A percentile compares a stretch with the other conserved stretches of the same genome.
Evolutionary conservation across 2,113 vertebrate genomes (phyloP).

Genomic region (Entomyzon cyanotis): DNA sequence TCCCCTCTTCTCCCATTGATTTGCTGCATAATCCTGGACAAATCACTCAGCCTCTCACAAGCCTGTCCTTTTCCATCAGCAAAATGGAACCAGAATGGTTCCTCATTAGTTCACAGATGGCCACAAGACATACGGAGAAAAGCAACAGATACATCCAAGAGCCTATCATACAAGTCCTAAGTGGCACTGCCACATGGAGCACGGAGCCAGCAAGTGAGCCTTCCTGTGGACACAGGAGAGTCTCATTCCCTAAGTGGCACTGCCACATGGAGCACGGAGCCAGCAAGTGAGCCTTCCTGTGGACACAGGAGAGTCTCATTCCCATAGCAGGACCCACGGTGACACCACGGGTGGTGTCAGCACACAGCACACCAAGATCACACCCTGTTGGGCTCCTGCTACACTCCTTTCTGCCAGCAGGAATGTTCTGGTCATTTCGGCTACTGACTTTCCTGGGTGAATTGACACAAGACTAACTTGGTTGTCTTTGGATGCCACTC

Average conservation of each 20-base stretch:
- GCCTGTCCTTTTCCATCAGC: background rate
- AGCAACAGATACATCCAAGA: background rate
- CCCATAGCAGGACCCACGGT: rapidly evolving
- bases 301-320: background rate
- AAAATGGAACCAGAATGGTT: background rate
- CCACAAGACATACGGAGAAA: background rate
- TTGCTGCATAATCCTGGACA: background rate
- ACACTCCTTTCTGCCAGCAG: background rate
- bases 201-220: rapidly evolving
- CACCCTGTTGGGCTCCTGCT: background rate
- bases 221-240: background rate
- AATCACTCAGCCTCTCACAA: background rate
- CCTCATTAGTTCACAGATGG: background rate
- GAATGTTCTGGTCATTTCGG: background rate
- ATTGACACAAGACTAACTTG: background rate
- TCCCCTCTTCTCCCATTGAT: background rate
- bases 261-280: background rate
- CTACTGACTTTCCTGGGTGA: background rate
- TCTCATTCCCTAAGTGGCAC: too few species aligned
- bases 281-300: background rate
- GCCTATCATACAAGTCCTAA: background rate
- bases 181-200: background rate
- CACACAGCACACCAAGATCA: background rate
- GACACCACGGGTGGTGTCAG: background rate
- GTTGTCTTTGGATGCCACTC: background rate